Conservation (phyloP, 2,113 vertebrate genomes). For the Microtus pennsylvanicus region DNA sequence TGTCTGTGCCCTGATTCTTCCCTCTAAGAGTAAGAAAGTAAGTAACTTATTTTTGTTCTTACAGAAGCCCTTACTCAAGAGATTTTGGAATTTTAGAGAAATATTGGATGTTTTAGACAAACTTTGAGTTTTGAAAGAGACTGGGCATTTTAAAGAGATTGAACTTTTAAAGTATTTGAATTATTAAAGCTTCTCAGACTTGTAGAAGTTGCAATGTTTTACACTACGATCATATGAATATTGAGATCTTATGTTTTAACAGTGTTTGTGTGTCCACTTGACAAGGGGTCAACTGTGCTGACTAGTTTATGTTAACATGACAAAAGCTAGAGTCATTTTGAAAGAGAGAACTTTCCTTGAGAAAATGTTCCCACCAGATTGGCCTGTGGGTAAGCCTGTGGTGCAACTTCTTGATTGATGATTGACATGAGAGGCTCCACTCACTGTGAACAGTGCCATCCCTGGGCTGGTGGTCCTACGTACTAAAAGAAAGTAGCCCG, state of each 20-base stretch:
- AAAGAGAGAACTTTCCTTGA: background rate
- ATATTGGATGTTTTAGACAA: background rate
- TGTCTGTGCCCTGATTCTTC: background rate
- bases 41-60: background rate
- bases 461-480: too few species aligned
- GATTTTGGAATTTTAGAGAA: background rate
- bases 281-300: background rate
- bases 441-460: background rate
- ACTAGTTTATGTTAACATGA: background rate
- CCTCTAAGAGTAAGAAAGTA: background rate
- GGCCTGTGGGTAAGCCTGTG: background rate
- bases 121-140: background rate
- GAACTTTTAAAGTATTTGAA: background rate
- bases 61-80: background rate
- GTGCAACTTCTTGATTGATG: background rate
- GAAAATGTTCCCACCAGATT: background rate
- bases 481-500: background rate
- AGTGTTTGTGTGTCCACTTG: background rate
- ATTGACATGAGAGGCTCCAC: background rate
- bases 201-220: background rate
- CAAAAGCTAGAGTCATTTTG: background rate
- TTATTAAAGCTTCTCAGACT: background rate
- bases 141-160: background rate
- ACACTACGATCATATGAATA: background rate
- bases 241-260: background rate